Percentiles rank a stretch among this genome's conserved stretches.
Conservation (phyloP, 92 coral and sea anemone species). For the Epizoanthus scotinus region DNA sequence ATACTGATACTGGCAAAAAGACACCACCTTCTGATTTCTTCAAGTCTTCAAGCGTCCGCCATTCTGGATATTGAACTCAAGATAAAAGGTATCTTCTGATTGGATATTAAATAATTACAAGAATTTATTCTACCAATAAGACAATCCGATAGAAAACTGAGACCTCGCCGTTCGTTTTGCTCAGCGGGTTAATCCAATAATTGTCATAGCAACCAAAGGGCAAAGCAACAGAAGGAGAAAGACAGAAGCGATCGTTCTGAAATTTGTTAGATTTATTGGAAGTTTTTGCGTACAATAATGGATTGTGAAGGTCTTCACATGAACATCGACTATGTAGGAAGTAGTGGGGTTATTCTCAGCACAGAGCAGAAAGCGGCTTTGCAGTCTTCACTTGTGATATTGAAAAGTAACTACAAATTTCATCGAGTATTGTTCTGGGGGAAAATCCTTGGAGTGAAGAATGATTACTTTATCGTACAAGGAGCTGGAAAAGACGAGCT, state of each 20-base stretch:
- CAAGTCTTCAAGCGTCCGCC: too few relatives aligned
- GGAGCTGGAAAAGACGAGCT: slow-evolving; percentile 95
- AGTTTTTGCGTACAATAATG: slow-evolving; percentile 57
- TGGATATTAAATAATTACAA: not conserved
- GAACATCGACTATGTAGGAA: slow-evolving; percentile 92
- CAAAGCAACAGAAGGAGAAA: slow-evolving; percentile 52
- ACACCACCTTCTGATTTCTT: too few relatives aligned
- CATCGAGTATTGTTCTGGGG: slow-evolving; percentile 93
- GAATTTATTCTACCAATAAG: slow-evolving; percentile 24
- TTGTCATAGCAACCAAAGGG: slow-evolving; percentile 72
- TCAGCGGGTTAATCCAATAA: slow-evolving; percentile 48
- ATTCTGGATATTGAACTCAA: not conserved
- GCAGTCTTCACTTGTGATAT: slow-evolving; percentile 92
- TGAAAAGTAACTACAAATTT: slow-evolving; percentile 94
- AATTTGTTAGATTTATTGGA: slow-evolving; percentile 19
- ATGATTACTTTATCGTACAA: slow-evolving; percentile 90
- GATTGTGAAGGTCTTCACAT: slow-evolving; percentile 96
- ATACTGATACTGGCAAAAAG: not conserved
- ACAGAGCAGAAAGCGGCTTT: slow-evolving; percentile 99
- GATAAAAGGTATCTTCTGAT: slow-evolving; percentile 1
- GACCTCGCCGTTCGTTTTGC: not conserved
- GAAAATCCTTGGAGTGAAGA: slow-evolving; percentile 96
- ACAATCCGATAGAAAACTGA: not conserved
- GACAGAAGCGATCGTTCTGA: not conserved
- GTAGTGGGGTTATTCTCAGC: slow-evolving; percentile 95